These are phyloP conservation scores for Ommatoiulus sabulosus DNA, from an alignment of 2,888 invertebrate species.

Conservation along the genomic window DNA sequence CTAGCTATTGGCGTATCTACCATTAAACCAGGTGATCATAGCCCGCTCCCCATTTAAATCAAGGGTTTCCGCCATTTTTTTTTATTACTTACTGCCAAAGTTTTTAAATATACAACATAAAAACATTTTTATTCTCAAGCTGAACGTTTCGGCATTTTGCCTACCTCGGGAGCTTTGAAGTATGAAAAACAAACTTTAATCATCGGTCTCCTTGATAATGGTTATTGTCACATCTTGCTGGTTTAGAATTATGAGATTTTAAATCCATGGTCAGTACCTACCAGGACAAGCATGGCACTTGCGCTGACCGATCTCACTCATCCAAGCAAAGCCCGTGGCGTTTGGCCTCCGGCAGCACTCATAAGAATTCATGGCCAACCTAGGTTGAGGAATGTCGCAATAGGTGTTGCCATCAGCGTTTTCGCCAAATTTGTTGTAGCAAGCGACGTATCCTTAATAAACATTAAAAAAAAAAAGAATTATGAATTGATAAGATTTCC, in stretches of 20 bases:
- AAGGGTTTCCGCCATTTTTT: too few relatives aligned
- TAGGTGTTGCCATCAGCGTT: background rate
- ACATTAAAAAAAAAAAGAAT: background rate
- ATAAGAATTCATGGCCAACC: background rate
- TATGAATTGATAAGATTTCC: background rate
- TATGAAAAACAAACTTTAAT: too few relatives aligned
- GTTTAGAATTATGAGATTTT: background rate
- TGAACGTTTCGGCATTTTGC: too few relatives aligned
- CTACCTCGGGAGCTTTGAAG: too few relatives aligned
- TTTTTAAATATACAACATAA: too few relatives aligned
- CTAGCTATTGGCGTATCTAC: too few relatives aligned
- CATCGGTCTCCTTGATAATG: background rate
- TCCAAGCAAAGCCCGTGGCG: background rate
- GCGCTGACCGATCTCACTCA: background rate
- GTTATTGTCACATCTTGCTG: background rate
- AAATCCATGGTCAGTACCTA: background rate
- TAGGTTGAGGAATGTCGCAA: slow-evolving; percentile 1
- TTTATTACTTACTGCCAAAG: too few relatives aligned
- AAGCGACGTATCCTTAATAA: slow-evolving; percentile 51
- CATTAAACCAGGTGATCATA: too few relatives aligned
- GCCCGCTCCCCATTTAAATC: too few relatives aligned
- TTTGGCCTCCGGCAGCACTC: slow-evolving; percentile 53
- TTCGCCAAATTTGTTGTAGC: slow-evolving; percentile 37
- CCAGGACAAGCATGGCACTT: slow-evolving; percentile 50
- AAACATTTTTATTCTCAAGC: too few relatives aligned